Conservation (phyloP, 2,888 invertebrate species). For the Pterobdella sp. region DNA sequence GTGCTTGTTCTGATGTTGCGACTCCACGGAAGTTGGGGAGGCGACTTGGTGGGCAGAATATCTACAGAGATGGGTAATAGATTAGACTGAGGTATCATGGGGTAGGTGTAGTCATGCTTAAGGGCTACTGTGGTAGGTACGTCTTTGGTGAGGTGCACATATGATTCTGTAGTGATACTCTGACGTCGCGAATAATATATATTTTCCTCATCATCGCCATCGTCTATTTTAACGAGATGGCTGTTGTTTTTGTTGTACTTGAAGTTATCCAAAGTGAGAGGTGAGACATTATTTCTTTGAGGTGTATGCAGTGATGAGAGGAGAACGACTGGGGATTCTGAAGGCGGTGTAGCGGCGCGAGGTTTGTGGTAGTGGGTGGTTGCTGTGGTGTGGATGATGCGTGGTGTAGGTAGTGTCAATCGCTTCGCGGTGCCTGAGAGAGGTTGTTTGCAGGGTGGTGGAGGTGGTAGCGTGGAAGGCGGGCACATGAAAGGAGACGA, state of each 20-base stretch:
- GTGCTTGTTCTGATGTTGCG: no score
- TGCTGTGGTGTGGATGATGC: not conserved
- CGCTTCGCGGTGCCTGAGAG: not conserved
- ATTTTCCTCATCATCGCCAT: not conserved
- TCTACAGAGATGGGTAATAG: not conserved
- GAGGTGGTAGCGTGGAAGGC: not conserved
- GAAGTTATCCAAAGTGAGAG: slow-evolving; percentile 12
- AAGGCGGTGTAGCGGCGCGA: slow-evolving; percentile 19
- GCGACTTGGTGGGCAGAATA: not conserved
- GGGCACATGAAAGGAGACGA: not conserved
- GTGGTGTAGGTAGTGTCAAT: slow-evolving; percentile 9
- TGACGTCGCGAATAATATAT: not conserved
- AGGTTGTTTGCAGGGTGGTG: not conserved
- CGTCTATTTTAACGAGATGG: not conserved
- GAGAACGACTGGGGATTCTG: not conserved
- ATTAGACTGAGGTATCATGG: not conserved
- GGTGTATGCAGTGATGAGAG: not conserved
- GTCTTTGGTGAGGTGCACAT: slow-evolving; percentile 32
- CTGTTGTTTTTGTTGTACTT: slow-evolving; percentile 4
- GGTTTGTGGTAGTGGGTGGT: slow-evolving; percentile 1
- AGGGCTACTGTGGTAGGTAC: not conserved
- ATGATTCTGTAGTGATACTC: slow-evolving; percentile 22
- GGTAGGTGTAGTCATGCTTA: slow-evolving; percentile 34
- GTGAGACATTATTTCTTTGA: not conserved
- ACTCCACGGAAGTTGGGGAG: not conserved